Conservation (phyloP, 2,113 vertebrate species). For the Neodontobutis hainanensis region DNA sequence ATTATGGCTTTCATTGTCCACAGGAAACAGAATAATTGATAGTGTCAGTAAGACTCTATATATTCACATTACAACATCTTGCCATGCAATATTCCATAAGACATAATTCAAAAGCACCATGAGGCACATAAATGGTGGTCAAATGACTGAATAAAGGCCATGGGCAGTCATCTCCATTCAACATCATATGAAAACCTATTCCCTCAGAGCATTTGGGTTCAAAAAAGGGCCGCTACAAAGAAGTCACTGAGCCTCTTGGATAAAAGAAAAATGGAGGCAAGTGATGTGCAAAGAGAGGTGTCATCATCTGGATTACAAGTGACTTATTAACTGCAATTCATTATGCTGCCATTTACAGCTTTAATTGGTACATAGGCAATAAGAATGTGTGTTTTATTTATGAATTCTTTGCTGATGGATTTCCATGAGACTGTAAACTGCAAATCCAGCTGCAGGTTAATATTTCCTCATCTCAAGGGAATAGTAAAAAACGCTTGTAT, state of each 20-base stretch:
- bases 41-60: neutral
- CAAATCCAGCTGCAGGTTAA: too few species aligned
- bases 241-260: conserved; percentile 79
- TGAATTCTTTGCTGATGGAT: too few species aligned
- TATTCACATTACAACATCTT: neutral
- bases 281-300: conserved; percentile 14
- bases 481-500: too few species aligned
- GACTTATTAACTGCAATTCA: neutral
- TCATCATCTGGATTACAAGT: conserved; percentile 25
- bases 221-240: conserved; percentile 84
- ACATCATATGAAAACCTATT: conserved; percentile 18
- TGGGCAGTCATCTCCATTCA: conserved; percentile 23
- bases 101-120: conserved; percentile 9
- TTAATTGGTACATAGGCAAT: too few species aligned
- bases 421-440: too few species aligned
- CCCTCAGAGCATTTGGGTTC: conserved; percentile 53
- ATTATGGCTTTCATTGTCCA: conserved; percentile 23
- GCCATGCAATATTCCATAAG: neutral
- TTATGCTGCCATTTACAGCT: too few species aligned
- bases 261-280: conserved; percentile 68
- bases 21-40: conserved; percentile 27
- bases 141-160: conserved; percentile 21
- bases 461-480: too few species aligned
- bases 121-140: conserved; percentile 20
- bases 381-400: too few species aligned